These are phyloP conservation scores for Gobiocypris rarus DNA, from an alignment of 2,113 vertebrate genomes.

Conservation along the genomic window DNA sequence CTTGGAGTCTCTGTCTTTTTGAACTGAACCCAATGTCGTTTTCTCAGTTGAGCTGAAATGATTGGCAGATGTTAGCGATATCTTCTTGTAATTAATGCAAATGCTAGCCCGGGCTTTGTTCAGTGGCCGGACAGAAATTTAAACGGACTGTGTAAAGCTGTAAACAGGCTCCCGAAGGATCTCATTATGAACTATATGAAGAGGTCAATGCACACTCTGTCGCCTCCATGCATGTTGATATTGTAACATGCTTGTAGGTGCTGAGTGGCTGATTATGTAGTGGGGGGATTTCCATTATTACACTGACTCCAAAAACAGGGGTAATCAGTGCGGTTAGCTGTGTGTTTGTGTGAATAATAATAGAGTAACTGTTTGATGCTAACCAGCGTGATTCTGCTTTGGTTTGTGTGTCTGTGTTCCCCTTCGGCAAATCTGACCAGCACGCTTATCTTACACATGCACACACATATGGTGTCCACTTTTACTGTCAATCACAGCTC, in stretches of 20 bases:
- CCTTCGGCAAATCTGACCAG: not conserved
- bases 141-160: constrained; percentile 65
- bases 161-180: constrained; percentile 30
- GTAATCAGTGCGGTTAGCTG: not conserved
- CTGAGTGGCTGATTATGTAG: constrained; percentile 36
- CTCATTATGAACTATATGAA: constrained; percentile 47
- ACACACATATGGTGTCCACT: not conserved
- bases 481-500: constrained; percentile 17
- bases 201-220: constrained; percentile 20
- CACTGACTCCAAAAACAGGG: not conserved
- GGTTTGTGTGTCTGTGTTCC: not conserved
- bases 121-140: constrained; percentile 61
- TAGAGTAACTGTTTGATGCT: not conserved
- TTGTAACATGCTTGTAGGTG: not conserved
- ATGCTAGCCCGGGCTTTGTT: constrained; percentile 59
- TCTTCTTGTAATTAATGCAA: constrained; percentile 57
- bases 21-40: not conserved
- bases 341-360: not conserved
- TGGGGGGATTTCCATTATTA: constrained; percentile 21
- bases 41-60: constrained; percentile 2
- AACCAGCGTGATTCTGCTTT: not conserved
- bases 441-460: not conserved
- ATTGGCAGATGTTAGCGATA: constrained; percentile 53
- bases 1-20: not conserved
- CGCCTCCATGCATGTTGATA: constrained; percentile 5